Conservation (phyloP, 2,888 invertebrate species). For the Microctonus brassicae region DNA sequence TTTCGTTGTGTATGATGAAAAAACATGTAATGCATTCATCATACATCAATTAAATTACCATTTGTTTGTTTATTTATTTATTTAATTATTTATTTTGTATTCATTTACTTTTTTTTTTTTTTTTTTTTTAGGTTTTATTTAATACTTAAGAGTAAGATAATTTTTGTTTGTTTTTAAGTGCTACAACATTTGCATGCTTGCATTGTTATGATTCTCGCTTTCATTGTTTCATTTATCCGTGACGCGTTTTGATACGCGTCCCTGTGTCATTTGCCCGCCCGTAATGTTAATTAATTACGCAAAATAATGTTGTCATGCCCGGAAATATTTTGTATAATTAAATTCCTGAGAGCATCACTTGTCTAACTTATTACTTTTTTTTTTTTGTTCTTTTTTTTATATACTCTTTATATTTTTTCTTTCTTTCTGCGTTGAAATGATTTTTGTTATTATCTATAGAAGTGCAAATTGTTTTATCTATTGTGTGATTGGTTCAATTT, state of each 20-base stretch:
- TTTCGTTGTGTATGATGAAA: constrained; percentile 65
- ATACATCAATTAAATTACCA: constrained; percentile 29
- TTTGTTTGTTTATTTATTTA: not conserved
- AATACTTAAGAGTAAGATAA: constrained; percentile 38
- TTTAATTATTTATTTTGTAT: not conserved
- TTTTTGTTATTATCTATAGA: not conserved
- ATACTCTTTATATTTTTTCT: not conserved
- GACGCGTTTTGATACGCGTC: constrained; percentile 40
- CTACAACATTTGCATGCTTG: constrained; percentile 27
- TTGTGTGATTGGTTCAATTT: not conserved
- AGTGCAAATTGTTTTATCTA: not conserved
- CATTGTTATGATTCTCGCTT: constrained; percentile 18
- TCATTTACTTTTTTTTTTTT: constrained; percentile 34
- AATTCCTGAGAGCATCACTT: constrained; percentile 26
- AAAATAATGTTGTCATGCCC: constrained; percentile 4
- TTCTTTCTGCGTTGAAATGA: not conserved
- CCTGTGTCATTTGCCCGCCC: constrained; percentile 37
- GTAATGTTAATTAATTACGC: constrained; percentile 21
- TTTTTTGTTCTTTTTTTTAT: not conserved
- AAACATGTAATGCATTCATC: constrained; percentile 33
- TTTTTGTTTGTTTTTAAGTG: constrained; percentile 29
- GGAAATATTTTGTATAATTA: constrained; percentile 45
- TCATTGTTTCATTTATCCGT: constrained; percentile 43
- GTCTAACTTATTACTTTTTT: not conserved
- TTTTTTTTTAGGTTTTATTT: constrained; percentile 34